Conservation (phyloP, 2,113 vertebrate species). For the Chrysochloris asiatica region DNA sequence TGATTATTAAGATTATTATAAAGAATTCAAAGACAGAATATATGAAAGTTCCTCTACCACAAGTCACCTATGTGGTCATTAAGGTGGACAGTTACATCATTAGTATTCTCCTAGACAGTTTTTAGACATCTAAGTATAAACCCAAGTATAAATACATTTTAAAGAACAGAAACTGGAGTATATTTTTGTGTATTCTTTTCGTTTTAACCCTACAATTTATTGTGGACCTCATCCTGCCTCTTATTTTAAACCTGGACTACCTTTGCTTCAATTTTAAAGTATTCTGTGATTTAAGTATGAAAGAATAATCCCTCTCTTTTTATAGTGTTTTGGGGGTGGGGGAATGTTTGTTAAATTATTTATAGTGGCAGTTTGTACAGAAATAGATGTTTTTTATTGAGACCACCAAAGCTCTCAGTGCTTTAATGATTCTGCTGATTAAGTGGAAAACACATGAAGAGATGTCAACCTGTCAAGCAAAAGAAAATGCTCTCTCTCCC, state of each 20-base stretch:
- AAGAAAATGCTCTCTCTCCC: slow-evolving; percentile 60
- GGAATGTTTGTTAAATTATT: slow-evolving; percentile 71
- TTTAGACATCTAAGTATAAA: background rate
- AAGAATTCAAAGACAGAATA: background rate
- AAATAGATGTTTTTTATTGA: slow-evolving; percentile 73
- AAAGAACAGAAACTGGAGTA: slow-evolving; percentile 37
- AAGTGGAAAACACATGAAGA: slow-evolving; percentile 70
- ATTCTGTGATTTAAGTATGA: slow-evolving; percentile 63
- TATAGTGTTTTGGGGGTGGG: slow-evolving; percentile 14
- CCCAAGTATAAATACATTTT: background rate
- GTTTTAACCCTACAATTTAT: slow-evolving; percentile 20
- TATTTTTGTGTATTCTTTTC: slow-evolving; percentile 32
- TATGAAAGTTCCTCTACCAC: background rate
- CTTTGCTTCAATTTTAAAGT: slow-evolving; percentile 48
- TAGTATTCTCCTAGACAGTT: background rate
- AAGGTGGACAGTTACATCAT: slow-evolving; percentile 3
- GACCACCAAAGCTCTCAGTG: slow-evolving; percentile 64
- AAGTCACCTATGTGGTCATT: background rate
- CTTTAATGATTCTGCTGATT: slow-evolving; percentile 78
- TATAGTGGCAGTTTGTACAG: slow-evolving; percentile 68
- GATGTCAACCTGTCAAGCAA: slow-evolving; percentile 65
- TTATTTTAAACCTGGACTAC: slow-evolving; percentile 39
- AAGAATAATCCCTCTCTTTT: slow-evolving; percentile 62
- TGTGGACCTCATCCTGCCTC: slow-evolving; percentile 6
- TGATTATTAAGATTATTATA: background rate